Evolutionary conservation across 2,888 invertebrate species (phyloP), one percentile per base, ranked within the genome.

Genomic region (Dromius quadrimaculatus): DNA sequence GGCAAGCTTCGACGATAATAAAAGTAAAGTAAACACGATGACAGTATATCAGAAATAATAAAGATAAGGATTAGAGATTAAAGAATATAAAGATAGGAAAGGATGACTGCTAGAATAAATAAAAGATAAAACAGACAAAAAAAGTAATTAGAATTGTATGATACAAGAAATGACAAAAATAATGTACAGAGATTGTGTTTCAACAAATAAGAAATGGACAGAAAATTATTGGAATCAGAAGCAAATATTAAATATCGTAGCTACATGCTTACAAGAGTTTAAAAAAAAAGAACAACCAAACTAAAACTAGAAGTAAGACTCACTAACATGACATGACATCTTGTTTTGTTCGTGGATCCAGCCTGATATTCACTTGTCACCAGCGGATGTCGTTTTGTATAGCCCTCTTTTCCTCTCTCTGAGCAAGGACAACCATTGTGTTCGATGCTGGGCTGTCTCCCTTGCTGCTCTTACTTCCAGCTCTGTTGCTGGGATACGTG

Each of bases 341-440:
- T 54, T 54, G 50, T 54, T 54, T 54, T 54, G 50, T 54, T 28
- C 50, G 23, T 54, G 15, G 13, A n/a, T n/a, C 41, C 41, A 2
- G 41, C 15, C 41, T 19, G 50, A 54, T 54, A 54, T 54, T 54
- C 50, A 54, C 50, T 54, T 54, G 50, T 54, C 50, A 54, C 50
- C 50, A 54, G 50, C 50, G 50, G 50, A 54, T 54, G 50, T 54
- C 28, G 50, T 28, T 28, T 54, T 28, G 50, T 28, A 28, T 28
- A 13, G n/a, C 50, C 13, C 11, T 15, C 20, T 2, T 47, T 20
- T 5, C 22, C 22, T n/a, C 47, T 11, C 50, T n/a, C 2, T 28
- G 5, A 11, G 2, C 2, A 38, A 15, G 38, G 15, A 38, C 41
- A 13, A 6, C 50, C 50, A 54, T 54, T 54, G 41, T 41, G 50